Conservation (phyloP, 2,888 invertebrate genomes). For the Imbricaverruca yamaguchii region DNA sequence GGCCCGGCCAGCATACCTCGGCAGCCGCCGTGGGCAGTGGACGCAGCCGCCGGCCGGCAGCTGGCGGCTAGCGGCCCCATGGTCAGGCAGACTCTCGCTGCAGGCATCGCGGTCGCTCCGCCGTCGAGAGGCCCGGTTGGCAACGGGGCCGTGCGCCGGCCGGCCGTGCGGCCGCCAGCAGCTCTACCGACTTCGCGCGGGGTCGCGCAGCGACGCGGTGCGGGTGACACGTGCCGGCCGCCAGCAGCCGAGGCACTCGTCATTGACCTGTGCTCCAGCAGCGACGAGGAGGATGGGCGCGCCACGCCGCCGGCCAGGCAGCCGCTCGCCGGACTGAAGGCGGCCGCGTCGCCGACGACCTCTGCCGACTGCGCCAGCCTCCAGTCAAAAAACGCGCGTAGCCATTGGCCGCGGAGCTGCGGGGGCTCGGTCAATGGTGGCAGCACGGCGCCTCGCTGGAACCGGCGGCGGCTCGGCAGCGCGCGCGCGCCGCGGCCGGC, state of each 20-base stretch:
- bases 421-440: conserved; percentile 15
- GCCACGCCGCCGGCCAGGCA: background rate
- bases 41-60: too few species aligned
- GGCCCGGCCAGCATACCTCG: too few species aligned
- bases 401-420: conserved; percentile 16
- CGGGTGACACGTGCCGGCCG: too few species aligned
- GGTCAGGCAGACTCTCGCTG: background rate
- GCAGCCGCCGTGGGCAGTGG: too few species aligned
- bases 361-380: background rate
- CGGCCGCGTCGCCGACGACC: background rate
- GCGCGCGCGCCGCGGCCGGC: too few species aligned
- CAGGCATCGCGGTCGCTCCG: background rate
- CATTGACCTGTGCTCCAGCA: conserved; percentile 8
- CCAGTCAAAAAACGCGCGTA: conserved; percentile 18
- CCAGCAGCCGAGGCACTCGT: background rate
- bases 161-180: too few species aligned
- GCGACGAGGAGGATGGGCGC: background rate
- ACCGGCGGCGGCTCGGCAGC: too few species aligned
- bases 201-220: too few species aligned
- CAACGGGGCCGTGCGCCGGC: too few species aligned
- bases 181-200: too few species aligned
- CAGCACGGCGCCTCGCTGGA: background rate
- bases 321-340: background rate
- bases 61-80: background rate
- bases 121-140: background rate